phyloP scores from a whole-genome alignment of 2,113 vertebrate species.

The Quiscalus mexicanus region DNA sequence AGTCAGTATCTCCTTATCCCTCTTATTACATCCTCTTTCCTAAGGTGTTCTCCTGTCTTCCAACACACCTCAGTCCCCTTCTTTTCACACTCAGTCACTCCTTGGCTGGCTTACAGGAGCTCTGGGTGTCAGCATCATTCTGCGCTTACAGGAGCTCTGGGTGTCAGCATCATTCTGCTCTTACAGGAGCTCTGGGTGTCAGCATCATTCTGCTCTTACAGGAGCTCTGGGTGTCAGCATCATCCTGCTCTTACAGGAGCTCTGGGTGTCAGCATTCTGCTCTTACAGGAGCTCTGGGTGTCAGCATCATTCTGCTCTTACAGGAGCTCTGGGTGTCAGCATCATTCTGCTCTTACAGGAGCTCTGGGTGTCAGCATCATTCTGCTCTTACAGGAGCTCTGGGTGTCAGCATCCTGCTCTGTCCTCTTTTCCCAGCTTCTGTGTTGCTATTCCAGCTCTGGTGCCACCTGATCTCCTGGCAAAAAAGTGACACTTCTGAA shows the following conservation, averaged over 20 bases:
- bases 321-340: not conserved
- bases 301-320: not conserved
- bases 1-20: not conserved
- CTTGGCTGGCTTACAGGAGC: not conserved
- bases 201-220: not conserved
- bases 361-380: not conserved
- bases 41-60: not conserved
- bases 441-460: rapidly evolving
- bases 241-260: not conserved
- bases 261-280: not conserved
- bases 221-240: rapidly evolving
- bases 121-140: not conserved
- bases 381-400: not conserved
- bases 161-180: no score
- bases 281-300: not conserved
- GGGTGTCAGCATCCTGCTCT: not conserved
- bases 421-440: not conserved
- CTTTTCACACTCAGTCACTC: not conserved
- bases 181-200: not conserved
- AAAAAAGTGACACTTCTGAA: not conserved
- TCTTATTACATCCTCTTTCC: not conserved
- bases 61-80: not conserved
- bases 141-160: no score
- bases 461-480: no score
- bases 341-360: not conserved